Conservation (phyloP, 2,888 invertebrate genomes). For the Pegoplata infirma region DNA sequence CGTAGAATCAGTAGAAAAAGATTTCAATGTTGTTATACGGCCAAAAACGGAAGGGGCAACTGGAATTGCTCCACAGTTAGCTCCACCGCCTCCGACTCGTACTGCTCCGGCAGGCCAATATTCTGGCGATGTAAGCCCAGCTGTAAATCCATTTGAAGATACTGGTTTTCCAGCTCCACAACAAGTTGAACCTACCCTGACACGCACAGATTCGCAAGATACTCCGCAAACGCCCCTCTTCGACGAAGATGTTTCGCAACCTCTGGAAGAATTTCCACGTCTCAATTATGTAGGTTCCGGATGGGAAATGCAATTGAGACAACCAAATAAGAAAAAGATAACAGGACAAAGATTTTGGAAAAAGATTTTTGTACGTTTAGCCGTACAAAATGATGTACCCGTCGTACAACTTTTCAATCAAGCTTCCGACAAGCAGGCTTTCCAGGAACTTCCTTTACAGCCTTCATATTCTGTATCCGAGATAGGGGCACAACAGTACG, state of each 20-base stretch:
- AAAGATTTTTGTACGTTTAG: slow-evolving; percentile 92
- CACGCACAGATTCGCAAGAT: slow-evolving; percentile 83
- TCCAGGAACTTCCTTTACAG: slow-evolving; percentile 96
- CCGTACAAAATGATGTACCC: slow-evolving; percentile 88
- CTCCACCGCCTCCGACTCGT: slow-evolving; percentile 81
- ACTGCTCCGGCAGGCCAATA: slow-evolving; percentile 64
- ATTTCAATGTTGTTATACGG: slow-evolving; percentile 88
- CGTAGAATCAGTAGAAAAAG: slow-evolving; percentile 86
- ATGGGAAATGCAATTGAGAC: slow-evolving; percentile 97
- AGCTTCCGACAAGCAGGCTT: slow-evolving; percentile 91
- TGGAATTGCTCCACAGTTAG: slow-evolving; percentile 84
- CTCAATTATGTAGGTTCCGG: slow-evolving; percentile 88
- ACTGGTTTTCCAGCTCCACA: slow-evolving; percentile 72
- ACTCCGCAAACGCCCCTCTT: slow-evolving; percentile 95
- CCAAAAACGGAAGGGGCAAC: slow-evolving; percentile 79
- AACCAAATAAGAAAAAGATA: slow-evolving; percentile 97
- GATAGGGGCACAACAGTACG: slow-evolving; percentile 97
- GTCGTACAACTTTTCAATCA: slow-evolving; percentile 91
- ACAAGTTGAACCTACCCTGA: slow-evolving; percentile 70
- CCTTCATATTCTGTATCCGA: slow-evolving; percentile 97
- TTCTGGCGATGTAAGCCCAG: slow-evolving; percentile 81
- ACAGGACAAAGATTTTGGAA: slow-evolving; percentile 98
- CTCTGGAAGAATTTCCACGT: slow-evolving; percentile 94
- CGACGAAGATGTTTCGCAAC: slow-evolving; percentile 95
- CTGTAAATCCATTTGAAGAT: slow-evolving; percentile 84